phyloP scores from a whole-genome alignment of 92 coral and sea anemone species.

The Parazoanthus atlanticus region DNA sequence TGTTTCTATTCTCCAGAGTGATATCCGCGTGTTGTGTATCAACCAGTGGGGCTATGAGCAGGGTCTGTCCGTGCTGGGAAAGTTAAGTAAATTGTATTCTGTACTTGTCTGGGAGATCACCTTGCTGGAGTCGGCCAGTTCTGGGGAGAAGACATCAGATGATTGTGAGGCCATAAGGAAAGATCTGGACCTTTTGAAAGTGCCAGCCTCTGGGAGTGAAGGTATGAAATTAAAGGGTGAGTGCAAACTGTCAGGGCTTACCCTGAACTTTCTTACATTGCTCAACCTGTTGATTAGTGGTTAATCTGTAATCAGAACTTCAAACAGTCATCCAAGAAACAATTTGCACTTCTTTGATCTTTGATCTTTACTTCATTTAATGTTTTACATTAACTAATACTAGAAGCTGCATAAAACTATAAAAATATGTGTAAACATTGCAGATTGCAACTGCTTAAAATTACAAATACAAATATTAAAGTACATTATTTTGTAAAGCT shows the following conservation, averaged over 20 bases:
- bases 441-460: no score
- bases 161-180: slow-evolving; percentile 56
- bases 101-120: slow-evolving; percentile 97
- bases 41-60: slow-evolving; percentile 95
- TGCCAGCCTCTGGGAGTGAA: slow-evolving; percentile 44
- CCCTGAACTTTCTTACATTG: not conserved
- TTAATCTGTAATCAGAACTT: no score
- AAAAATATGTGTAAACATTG: no score
- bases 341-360: no score
- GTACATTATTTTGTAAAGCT: no score
- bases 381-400: no score
- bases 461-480: no score
- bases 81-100: slow-evolving; percentile 81
- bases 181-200: slow-evolving; percentile 64
- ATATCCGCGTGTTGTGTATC: slow-evolving; percentile 86
- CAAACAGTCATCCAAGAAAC: no score
- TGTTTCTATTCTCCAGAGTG: slow-evolving; percentile 56
- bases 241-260: not conserved
- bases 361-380: no score
- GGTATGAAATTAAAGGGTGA: slow-evolving; percentile 32
- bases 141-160: slow-evolving; percentile 49
- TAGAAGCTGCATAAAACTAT: no score
- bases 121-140: slow-evolving; percentile 74
- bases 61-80: slow-evolving; percentile 72
- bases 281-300: no score